phyloP scores from a whole-genome alignment of 1,140 invertebrate genomes.

The Drosophila prosaltans region DNA sequence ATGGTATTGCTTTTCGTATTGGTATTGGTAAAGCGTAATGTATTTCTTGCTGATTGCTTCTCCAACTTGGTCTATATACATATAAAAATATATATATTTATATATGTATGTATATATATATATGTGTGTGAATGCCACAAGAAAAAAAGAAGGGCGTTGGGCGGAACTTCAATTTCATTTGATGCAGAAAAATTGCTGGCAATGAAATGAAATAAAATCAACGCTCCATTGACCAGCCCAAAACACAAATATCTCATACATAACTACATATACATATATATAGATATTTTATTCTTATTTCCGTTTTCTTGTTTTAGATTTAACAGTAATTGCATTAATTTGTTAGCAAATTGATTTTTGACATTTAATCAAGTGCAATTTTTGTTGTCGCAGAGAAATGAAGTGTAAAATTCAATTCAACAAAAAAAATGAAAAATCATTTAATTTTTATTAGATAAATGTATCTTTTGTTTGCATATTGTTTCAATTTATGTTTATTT shows the following conservation, averaged over 20 bases:
- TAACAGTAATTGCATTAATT: background rate
- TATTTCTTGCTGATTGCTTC: conserved; percentile 79
- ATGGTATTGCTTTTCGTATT: background rate
- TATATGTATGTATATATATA: too few species aligned
- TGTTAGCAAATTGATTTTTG: background rate
- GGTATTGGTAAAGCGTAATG: conserved; percentile 50
- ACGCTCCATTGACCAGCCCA: conserved; percentile 60
- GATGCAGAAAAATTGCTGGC: conserved; percentile 79
- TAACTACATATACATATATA: background rate
- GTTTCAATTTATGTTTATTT: too few species aligned
- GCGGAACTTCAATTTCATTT: conserved; percentile 76
- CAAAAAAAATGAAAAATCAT: background rate
- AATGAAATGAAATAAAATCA: conserved; percentile 80
- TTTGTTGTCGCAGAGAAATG: background rate
- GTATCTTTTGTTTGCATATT: too few species aligned
- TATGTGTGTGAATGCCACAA: conserved; percentile 39
- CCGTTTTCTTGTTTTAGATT: background rate
- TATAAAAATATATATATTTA: background rate
- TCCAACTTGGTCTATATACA: conserved; percentile 29
- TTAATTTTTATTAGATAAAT: too few species aligned
- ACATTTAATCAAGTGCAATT: background rate
- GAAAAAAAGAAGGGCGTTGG: conserved; percentile 21
- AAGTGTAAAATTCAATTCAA: background rate
- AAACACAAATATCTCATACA: background rate
- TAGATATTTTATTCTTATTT: background rate